phyloP scores from a whole-genome alignment of 2,888 invertebrate species.

The Trichacis sp. region DNA sequence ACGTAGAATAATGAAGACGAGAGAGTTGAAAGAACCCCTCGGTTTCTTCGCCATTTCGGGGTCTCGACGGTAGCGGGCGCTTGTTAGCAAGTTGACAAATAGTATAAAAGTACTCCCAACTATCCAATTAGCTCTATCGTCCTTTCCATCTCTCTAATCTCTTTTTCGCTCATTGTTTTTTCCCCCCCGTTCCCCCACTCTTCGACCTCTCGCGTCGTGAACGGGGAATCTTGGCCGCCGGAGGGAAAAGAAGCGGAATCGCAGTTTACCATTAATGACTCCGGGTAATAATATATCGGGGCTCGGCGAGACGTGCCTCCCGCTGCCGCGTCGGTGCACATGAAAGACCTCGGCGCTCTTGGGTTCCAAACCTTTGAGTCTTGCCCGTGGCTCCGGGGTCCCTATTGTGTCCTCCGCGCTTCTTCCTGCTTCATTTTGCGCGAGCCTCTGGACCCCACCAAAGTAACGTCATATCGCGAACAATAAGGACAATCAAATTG shows the following conservation, averaged over 20 bases:
- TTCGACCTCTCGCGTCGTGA: slow-evolving; percentile 23
- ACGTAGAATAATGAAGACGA: neutral
- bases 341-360: slow-evolving; percentile 60
- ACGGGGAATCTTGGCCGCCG: slow-evolving; percentile 28
- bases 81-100: slow-evolving; percentile 8
- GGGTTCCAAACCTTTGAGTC: slow-evolving; percentile 53
- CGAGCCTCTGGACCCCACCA: slow-evolving; percentile 17
- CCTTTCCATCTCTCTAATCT: slow-evolving; percentile 5
- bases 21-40: neutral
- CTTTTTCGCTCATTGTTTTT: slow-evolving; percentile 29
- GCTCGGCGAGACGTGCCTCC: slow-evolving; percentile 58
- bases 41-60: neutral
- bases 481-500: slow-evolving; percentile 16
- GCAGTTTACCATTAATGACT: slow-evolving; percentile 67
- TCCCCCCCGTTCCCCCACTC: neutral
- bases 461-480: slow-evolving; percentile 32
- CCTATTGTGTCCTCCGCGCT: slow-evolving; percentile 29
- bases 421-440: slow-evolving; percentile 17
- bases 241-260: slow-evolving; percentile 50
- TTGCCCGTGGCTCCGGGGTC: slow-evolving; percentile 21
- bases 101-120: slow-evolving; percentile 10
- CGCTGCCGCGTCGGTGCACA: slow-evolving; percentile 63
- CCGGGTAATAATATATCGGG: slow-evolving; percentile 64
- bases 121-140: slow-evolving; percentile 35
- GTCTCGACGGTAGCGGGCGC: too few species aligned